Percentiles rank a stretch among this genome's conserved stretches.
Conservation (phyloP, 2,888 invertebrate genomes). For the Helleia helle region DNA sequence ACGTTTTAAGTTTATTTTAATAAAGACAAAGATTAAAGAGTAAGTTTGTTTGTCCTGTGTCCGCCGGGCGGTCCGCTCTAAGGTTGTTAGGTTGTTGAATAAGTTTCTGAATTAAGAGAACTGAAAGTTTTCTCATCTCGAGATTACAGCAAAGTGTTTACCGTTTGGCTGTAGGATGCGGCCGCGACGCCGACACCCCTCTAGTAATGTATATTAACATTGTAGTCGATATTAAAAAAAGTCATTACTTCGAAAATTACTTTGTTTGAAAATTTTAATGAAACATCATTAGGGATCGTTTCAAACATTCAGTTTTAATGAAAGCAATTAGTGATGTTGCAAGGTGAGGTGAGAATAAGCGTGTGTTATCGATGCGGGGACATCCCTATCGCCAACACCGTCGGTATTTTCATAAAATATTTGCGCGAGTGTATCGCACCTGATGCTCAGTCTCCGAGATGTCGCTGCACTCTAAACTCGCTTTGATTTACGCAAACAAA, state of each 20-base stretch:
- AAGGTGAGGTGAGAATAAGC: not conserved
- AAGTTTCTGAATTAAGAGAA: conserved; percentile 76
- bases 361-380: conserved; percentile 9
- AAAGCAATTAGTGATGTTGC: not conserved
- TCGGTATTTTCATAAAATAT: conserved; percentile 71
- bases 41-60: conserved; percentile 68
- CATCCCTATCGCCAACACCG: conserved; percentile 46
- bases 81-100: conserved; percentile 75
- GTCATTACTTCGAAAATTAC: conserved; percentile 13
- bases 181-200: conserved; percentile 38
- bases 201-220: conserved; percentile 27
- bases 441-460: conserved; percentile 52
- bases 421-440: conserved; percentile 68
- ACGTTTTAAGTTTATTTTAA: conserved; percentile 38
- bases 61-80: conserved; percentile 60
- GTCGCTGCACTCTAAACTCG: conserved; percentile 61
- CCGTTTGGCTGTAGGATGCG: conserved; percentile 71
- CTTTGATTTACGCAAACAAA: conserved; percentile 61
- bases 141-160: conserved; percentile 76
- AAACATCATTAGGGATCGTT: not conserved
- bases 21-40: conserved; percentile 58
- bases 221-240: conserved; percentile 24
- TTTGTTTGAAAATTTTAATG: conserved; percentile 5
- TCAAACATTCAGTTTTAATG: not conserved
- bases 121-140: conserved; percentile 76